Percentiles rank a stretch among this genome's conserved stretches.
These are phyloP conservation scores for Potorous gilbertii DNA, from an alignment of 2,797 vertebrate species.

Conservation along the genomic window DNA sequence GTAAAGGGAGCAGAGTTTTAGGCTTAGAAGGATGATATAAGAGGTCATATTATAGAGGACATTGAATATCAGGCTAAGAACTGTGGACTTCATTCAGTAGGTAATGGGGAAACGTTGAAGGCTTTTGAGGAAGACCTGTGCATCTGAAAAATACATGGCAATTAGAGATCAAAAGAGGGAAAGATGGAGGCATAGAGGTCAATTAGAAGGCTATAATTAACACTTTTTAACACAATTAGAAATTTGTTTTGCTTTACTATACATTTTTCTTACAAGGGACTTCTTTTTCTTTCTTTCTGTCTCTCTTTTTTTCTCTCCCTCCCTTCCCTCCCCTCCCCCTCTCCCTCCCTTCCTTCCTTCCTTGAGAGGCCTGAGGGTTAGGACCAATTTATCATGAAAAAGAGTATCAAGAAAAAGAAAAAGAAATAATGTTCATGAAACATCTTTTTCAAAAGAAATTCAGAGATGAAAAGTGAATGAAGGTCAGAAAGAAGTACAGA, in stretches of 20 bases:
- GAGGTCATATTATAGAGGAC: background rate
- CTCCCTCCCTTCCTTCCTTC: no score
- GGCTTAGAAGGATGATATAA: background rate
- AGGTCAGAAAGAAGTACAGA: background rate
- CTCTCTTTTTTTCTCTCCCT: no score
- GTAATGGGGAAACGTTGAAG: background rate
- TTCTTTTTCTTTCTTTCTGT: background rate
- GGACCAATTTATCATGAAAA: no score
- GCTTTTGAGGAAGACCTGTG: background rate
- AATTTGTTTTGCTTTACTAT: background rate
- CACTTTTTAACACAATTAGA: background rate
- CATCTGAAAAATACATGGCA: background rate
- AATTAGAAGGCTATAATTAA: background rate
- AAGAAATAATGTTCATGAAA: background rate
- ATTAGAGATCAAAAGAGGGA: background rate
- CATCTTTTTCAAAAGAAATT: background rate
- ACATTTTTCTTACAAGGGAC: background rate
- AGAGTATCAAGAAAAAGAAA: background rate
- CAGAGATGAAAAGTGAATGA: background rate
- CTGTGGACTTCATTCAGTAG: background rate
- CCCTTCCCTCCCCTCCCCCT: rapidly evolving
- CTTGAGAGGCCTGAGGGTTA: background rate
- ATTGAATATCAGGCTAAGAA: background rate
- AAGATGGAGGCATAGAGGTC: background rate
- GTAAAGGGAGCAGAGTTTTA: background rate